These are phyloP conservation scores for Pseudochromis fuscus DNA, from an alignment of 2,797 vertebrate species.

Conservation along the genomic window DNA sequence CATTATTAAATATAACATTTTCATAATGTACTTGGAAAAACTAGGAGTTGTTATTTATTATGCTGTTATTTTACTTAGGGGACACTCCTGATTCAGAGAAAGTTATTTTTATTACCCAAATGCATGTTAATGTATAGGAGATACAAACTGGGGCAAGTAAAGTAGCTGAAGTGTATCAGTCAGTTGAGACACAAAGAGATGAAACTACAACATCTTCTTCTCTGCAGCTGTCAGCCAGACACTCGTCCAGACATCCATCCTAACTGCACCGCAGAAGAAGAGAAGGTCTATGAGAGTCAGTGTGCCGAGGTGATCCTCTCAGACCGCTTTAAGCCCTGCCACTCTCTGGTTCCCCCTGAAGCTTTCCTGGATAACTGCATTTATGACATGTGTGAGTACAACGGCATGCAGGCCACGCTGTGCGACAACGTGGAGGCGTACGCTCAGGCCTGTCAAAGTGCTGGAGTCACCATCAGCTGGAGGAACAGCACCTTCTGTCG, in stretches of 20 bases:
- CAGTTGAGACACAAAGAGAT: neutral
- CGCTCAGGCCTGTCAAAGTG: slow-evolving; percentile 85
- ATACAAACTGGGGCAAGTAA: too few species aligned
- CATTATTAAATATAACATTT: too few species aligned
- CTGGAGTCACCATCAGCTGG: slow-evolving; percentile 84
- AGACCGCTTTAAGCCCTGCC: slow-evolving; percentile 82
- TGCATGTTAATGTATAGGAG: too few species aligned
- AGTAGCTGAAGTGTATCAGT: neutral
- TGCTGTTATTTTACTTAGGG: too few species aligned
- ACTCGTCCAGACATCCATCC: slow-evolving; percentile 74
- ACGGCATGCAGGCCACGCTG: slow-evolving; percentile 85
- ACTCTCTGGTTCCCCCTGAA: slow-evolving; percentile 65
- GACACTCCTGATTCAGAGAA: too few species aligned
- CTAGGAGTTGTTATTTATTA: too few species aligned
- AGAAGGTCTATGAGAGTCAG: slow-evolving; percentile 55
- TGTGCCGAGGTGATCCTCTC: slow-evolving; percentile 77
- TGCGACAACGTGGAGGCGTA: slow-evolving; percentile 87
- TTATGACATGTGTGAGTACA: slow-evolving; percentile 88
- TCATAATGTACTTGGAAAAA: too few species aligned
- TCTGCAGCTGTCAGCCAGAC: slow-evolving; percentile 78
- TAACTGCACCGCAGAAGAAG: slow-evolving; percentile 74
- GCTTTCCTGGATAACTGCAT: slow-evolving; percentile 80
- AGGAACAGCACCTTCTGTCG: slow-evolving; percentile 87
- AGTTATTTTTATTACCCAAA: too few species aligned
- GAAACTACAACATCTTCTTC: neutral